Evolutionary conservation across 2,797 vertebrate species (phyloP).

Genomic region (Limnodromus scolopaceus): DNA sequence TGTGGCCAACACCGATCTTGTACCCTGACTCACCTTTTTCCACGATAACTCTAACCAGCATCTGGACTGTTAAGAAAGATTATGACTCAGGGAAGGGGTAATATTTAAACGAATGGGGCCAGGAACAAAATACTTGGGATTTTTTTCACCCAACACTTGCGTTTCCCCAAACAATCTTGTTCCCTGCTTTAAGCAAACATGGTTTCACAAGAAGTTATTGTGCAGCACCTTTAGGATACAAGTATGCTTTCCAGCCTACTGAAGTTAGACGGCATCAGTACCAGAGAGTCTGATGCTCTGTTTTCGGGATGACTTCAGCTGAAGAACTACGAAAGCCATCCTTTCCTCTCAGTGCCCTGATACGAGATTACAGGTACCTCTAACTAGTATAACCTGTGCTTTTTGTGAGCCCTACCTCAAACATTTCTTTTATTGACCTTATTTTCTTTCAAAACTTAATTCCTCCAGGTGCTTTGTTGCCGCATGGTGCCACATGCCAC

Average conservation of each 20-base stretch:
- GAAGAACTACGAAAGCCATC: not conserved
- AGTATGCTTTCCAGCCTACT: not conserved
- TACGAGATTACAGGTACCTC: not conserved
- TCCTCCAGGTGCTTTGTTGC: not conserved
- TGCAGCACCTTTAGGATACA: not conserved
- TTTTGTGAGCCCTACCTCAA: not conserved
- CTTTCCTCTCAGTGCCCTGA: not conserved
- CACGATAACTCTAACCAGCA: not conserved
- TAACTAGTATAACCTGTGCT: not conserved
- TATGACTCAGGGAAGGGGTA: not conserved
- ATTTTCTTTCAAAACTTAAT: constrained; percentile 19
- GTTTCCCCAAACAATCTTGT: not conserved
- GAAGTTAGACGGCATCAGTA: not conserved
- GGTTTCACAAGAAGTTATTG: not conserved
- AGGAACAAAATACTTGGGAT: not conserved
- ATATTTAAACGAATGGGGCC: not conserved
- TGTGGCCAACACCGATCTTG: not conserved
- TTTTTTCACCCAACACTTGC: not conserved
- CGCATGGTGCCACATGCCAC: not conserved
- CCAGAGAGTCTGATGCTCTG: not conserved
- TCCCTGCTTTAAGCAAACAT: not conserved
- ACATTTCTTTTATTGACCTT: not conserved
- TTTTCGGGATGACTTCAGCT: not conserved
- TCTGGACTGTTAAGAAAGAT: not conserved
- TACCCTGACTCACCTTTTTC: not conserved